A percentile compares a stretch with the other conserved stretches of the same genome.
Evolutionary conservation across 2,888 invertebrate species (phyloP).

Genomic region (Peribatodes rhomboidaria): DNA sequence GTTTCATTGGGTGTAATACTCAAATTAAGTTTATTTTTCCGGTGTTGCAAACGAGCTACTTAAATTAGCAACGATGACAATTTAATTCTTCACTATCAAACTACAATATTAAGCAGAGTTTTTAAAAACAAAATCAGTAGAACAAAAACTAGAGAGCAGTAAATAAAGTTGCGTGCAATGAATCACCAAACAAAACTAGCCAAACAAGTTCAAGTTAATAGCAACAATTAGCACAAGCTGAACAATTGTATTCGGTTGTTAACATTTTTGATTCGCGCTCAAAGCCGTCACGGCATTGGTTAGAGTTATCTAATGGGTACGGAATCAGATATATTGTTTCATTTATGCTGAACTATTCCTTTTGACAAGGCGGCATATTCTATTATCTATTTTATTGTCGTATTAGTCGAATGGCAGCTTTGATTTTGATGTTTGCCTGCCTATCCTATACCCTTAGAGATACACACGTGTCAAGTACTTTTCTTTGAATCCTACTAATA

Average conservation of each 20-base stretch:
- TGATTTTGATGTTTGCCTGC: too few relatives aligned
- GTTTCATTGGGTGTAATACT: constrained; percentile 36
- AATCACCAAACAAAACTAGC: constrained; percentile 18
- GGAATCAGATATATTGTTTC: background rate
- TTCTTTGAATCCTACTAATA: too few relatives aligned
- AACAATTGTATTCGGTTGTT: constrained; percentile 41
- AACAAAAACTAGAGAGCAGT: constrained; percentile 5
- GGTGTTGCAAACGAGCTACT: constrained; percentile 41
- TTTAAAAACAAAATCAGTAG: background rate
- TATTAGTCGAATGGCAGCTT: too few relatives aligned
- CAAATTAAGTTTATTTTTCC: constrained; percentile 41
- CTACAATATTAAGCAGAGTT: background rate
- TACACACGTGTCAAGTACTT: too few relatives aligned
- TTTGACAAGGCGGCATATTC: too few relatives aligned
- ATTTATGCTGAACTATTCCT: background rate
- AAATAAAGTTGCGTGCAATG: constrained; percentile 25
- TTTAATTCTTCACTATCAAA: background rate
- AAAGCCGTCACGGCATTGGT: constrained; percentile 18
- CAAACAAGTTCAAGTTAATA: constrained; percentile 40
- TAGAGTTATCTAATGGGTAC: constrained; percentile 9
- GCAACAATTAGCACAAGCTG: constrained; percentile 31
- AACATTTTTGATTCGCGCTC: constrained; percentile 34
- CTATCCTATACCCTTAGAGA: too few relatives aligned
- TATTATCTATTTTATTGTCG: too few relatives aligned
- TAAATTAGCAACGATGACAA: background rate